Evolutionary conservation across 2,113 vertebrate species (phyloP), one percentile per base, ranked within the genome.

Genomic region (Gracilinanus agilis): DNA sequence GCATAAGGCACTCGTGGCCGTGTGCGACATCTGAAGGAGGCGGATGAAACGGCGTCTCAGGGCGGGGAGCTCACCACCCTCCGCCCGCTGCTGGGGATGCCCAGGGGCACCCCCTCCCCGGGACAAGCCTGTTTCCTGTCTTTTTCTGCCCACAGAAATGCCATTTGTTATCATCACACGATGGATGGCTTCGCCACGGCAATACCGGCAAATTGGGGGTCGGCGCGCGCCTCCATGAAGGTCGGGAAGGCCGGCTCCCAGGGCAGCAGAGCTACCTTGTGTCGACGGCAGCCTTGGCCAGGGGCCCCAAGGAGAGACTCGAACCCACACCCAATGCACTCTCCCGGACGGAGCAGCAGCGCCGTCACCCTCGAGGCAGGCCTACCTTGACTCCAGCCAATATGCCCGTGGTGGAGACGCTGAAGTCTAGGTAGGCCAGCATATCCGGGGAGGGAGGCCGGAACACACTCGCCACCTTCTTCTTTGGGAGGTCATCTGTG

Each of bases 351-450:
- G n/a, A n/a, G n/a, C 49, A 1, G 0, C 94, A 53, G 24, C 53
- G 54, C 90, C 8, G 25, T 53, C 49, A 27, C 24, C 34, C 0
- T 13, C 56, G 0, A 56, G 24, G 0, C 6, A 44, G 23, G 83
- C 97, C 53, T 98, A 99, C 99, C 99, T 99, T 99, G 96, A 99
- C 99, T 88, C 99, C 99, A 3, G 99, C 99, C 89, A 99, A 98
- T 97, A 99, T 99, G 67, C 99, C 99, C 4, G 99, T 99, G 25
- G 99, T 99, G 34, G 99, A 99, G 95, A 99, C 99, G 4, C 99
- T 99, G 98, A 99, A 99, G 98, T 99, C 99, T 98, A 99, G 98
- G 97, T 99, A 99, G 0, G 99, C 99, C 5, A 99, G 97, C 98
- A 98, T 99, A 75, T 99, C 99, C 2, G 99, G 99, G 91, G 99